These are phyloP conservation scores for Drosophila paramelanica DNA, from an alignment of 2,888 invertebrate species.

Conservation along the genomic window DNA sequence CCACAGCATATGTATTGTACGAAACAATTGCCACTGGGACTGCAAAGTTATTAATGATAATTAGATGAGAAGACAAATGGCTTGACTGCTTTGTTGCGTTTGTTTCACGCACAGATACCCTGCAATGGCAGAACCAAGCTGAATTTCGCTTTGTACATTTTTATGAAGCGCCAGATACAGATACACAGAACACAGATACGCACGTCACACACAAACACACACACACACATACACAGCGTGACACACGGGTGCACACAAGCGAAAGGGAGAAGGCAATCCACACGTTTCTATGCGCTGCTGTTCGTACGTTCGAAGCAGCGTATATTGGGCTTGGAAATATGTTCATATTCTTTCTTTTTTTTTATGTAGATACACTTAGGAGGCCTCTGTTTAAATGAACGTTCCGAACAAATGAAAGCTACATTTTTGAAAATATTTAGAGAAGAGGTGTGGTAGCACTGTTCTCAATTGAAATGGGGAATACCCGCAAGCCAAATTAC, in stretches of 20 bases:
- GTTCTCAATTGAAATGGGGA: no score
- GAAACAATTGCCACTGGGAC: conserved; percentile 27
- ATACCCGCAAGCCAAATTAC: no score
- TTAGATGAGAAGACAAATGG: conserved; percentile 48
- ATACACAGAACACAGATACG: background rate
- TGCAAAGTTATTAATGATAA: conserved; percentile 48
- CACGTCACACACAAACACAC: conserved; percentile 4
- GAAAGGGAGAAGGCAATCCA: conserved; percentile 41
- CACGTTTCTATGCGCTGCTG: conserved; percentile 9
- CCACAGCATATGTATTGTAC: conserved; percentile 24
- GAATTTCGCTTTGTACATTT: conserved; percentile 15
- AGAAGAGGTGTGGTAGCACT: no score
- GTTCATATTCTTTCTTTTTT: background rate
- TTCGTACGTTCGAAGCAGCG: conserved; percentile 15
- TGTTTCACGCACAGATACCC: conserved; percentile 49
- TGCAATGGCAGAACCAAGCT: conserved; percentile 41
- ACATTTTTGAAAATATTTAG: no score
- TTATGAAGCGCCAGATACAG: conserved; percentile 34
- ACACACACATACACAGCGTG: conserved; percentile 37
- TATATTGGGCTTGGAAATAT: conserved; percentile 25
- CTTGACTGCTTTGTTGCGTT: conserved; percentile 26
- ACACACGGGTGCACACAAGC: conserved; percentile 41
- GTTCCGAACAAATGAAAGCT: no score
- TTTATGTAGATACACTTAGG: conserved; percentile 26
- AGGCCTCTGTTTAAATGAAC: conserved; percentile 5